Percentiles rank a stretch among this genome's conserved stretches.
Evolutionary conservation across 2,888 invertebrate species (phyloP).

Genomic region (Mythimna loreyi): DNA sequence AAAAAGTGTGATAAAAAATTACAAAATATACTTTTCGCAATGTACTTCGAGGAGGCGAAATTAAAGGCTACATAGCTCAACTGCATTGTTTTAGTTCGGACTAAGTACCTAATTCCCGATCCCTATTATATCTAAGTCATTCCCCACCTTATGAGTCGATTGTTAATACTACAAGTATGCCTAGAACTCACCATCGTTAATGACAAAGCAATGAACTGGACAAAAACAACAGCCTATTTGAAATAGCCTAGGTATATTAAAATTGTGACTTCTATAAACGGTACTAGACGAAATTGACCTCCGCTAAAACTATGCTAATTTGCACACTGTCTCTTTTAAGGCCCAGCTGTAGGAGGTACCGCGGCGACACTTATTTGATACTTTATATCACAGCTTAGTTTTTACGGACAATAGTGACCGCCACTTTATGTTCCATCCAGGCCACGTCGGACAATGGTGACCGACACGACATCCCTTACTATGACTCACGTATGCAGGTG

Average conservation of each 20-base stretch:
- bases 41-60: slow-evolving; percentile 55
- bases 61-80: slow-evolving; percentile 56
- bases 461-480: too few species aligned
- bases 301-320: slow-evolving; percentile 70
- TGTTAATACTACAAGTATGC: slow-evolving; percentile 61
- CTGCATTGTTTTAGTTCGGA: slow-evolving; percentile 57
- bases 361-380: slow-evolving; percentile 32
- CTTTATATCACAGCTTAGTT: slow-evolving; percentile 29
- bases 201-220: slow-evolving; percentile 75
- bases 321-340: slow-evolving; percentile 63
- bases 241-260: slow-evolving; percentile 69
- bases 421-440: too few species aligned
- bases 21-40: slow-evolving; percentile 53
- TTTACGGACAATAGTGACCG: neutral
- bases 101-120: slow-evolving; percentile 67
- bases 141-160: slow-evolving; percentile 65
- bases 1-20: slow-evolving; percentile 49
- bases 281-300: slow-evolving; percentile 78
- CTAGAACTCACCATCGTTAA: slow-evolving; percentile 63
- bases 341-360: slow-evolving; percentile 37
- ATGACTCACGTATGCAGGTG: too few species aligned
- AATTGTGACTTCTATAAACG: slow-evolving; percentile 75
- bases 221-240: slow-evolving; percentile 72
- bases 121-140: slow-evolving; percentile 66
- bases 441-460: too few species aligned